Base-by-base conservation (phyloP, 2,113 vertebrate genomes). In the Sphaerodactylus townsendi region DNA sequence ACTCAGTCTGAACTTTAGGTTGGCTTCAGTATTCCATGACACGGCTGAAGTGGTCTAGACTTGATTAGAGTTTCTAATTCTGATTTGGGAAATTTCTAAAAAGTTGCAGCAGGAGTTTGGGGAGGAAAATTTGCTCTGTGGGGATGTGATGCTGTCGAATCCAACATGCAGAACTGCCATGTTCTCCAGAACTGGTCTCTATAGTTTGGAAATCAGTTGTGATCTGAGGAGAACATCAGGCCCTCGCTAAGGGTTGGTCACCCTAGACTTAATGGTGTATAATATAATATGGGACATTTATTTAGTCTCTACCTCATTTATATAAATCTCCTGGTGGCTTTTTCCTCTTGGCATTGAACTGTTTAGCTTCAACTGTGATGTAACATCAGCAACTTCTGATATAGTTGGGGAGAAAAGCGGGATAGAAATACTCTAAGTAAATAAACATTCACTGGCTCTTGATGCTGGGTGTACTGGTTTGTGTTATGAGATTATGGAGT, bases 261-360 rank as follows among this genome's bases (percentile, higher is more conserved):
- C 44, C 10, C 73, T 69, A 65, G 23, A 83, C 88, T 84, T 82
- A 74, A 74, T 59, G 56, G 37, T 44, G 65, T 64, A 33, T 41
- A 25, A 66, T 71, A 77, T 77, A 46, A 78, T 70, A 44, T 35
- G 28, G 50, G 15, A 70, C 25, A 78, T 84, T 28, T 77, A 59
- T 84, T 44, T 69, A 69, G 33, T 33, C 28, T 17, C 2, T 59
- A 70, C 28, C 35, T 77, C 23, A 37, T 70, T 70, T 48, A 39
- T 21, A 10, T 39, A 59, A 53, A 11, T 2, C 11, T 68, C 33
- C 23, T 17, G n/a, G 6, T 30, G 10, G 21, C n/a, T 23, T 19
- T 74, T 19, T 62, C 17, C 23, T 62, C 10, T 28, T 33, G 41
- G 17, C n/a, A 68, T 28, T 50, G 33, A 53, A 13, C 46, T 30